Evolutionary conservation across 2,888 invertebrate species (phyloP).

Genomic region (Troides aeacus): DNA sequence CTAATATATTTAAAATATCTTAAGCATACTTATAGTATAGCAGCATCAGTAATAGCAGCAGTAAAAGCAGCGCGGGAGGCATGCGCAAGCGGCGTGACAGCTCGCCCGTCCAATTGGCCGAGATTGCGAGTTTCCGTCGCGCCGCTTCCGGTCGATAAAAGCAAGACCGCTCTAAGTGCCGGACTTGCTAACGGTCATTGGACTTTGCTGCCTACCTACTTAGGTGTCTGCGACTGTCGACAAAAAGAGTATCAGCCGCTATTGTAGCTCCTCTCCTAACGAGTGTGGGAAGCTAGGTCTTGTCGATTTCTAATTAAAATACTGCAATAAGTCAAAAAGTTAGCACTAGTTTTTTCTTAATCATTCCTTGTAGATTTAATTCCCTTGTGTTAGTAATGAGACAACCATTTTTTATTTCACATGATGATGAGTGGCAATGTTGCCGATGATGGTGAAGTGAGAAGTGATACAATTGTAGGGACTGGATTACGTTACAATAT

Average conservation of each 20-base stretch:
- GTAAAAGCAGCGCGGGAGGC: slow-evolving; percentile 52
- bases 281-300: slow-evolving; percentile 12
- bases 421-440: too few species aligned
- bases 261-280: slow-evolving; percentile 22
- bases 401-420: too few species aligned
- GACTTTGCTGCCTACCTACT: slow-evolving; percentile 42
- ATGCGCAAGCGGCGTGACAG: slow-evolving; percentile 72
- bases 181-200: slow-evolving; percentile 68
- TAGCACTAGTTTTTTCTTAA: too few species aligned
- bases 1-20: background rate
- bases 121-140: slow-evolving; percentile 77
- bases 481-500: too few species aligned
- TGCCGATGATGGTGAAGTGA: too few species aligned
- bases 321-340: background rate
- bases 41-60: slow-evolving; percentile 40
- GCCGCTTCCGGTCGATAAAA: slow-evolving; percentile 74
- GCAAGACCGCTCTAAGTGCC: slow-evolving; percentile 57
- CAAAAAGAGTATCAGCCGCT: slow-evolving; percentile 17
- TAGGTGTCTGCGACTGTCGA: slow-evolving; percentile 21
- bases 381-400: too few species aligned
- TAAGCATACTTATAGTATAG: background rate
- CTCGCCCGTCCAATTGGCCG: slow-evolving; percentile 73
- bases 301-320: background rate
- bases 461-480: too few species aligned
- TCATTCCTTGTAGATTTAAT: too few species aligned